Evolutionary conservation across 1,140 invertebrate genomes (phyloP).

Genomic region (Drosophila sp.): DNA sequence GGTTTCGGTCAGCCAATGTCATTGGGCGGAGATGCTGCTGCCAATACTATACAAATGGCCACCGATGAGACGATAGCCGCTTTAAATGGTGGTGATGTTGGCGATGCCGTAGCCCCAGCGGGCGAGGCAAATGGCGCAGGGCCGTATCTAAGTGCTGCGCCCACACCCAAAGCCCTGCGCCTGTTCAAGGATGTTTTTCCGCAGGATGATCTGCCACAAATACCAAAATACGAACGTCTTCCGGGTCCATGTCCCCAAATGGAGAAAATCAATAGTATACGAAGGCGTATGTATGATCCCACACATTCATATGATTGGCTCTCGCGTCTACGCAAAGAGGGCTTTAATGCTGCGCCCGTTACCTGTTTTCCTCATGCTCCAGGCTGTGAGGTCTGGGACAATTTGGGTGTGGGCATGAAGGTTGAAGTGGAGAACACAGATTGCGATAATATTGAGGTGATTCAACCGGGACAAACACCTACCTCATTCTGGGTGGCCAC

Average conservation of each 20-base stretch:
- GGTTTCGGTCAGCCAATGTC: slow-evolving; percentile 76
- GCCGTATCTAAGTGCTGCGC: slow-evolving; percentile 42
- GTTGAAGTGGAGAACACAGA: slow-evolving; percentile 97
- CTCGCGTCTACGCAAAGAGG: slow-evolving; percentile 88
- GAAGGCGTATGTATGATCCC: slow-evolving; percentile 85
- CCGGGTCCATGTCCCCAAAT: slow-evolving; percentile 79
- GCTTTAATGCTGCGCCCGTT: slow-evolving; percentile 93
- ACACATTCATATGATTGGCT: slow-evolving; percentile 93
- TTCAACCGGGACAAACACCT: slow-evolving; percentile 87
- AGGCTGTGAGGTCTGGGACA: slow-evolving; percentile 96
- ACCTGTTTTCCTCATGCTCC: slow-evolving; percentile 96
- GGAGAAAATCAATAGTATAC: slow-evolving; percentile 83
- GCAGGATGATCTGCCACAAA: slow-evolving; percentile 84
- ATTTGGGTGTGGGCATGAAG: slow-evolving; percentile 96
- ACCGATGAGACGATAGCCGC: slow-evolving; percentile 67
- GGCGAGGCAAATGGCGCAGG: slow-evolving; percentile 47
- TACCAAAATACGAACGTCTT: slow-evolving; percentile 82
- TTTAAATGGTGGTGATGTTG: slow-evolving; percentile 62
- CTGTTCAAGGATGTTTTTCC: slow-evolving; percentile 83
- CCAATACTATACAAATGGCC: slow-evolving; percentile 70
- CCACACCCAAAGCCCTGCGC: slow-evolving; percentile 64
- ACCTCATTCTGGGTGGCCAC: slow-evolving; percentile 98
- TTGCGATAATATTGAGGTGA: slow-evolving; percentile 88
- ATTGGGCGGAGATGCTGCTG: slow-evolving; percentile 62
- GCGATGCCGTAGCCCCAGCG: slow-evolving; percentile 53